Evolutionary conservation across 2,888 invertebrate genomes (phyloP).

Genomic region (Hirtodrosophila cameraria): DNA sequence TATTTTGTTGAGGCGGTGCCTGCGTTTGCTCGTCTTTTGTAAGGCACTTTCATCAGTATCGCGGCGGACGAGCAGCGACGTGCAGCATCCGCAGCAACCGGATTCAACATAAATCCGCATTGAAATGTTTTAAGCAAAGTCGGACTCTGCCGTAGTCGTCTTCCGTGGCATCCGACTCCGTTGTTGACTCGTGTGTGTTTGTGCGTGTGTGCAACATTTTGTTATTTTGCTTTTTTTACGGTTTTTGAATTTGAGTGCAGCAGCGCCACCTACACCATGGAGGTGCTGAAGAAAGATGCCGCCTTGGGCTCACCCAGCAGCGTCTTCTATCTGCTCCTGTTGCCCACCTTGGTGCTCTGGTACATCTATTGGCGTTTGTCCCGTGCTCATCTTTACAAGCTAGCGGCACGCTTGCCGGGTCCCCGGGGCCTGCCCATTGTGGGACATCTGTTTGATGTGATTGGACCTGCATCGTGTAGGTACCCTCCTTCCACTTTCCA

Average conservation of each 20-base stretch:
- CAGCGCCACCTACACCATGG: conserved; percentile 62
- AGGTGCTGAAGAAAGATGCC: conserved; percentile 82
- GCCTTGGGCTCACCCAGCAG: conserved; percentile 86
- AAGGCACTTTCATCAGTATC: conserved; percentile 53
- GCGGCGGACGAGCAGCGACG: conserved; percentile 62
- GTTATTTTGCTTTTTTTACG: conserved; percentile 9
- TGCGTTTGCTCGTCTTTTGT: conserved; percentile 14
- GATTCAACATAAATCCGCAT: conserved; percentile 9
- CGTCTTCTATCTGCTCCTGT: conserved; percentile 89
- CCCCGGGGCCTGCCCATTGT: conserved; percentile 89
- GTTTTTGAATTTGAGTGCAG: conserved; percentile 16
- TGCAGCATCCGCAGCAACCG: conserved; percentile 29
- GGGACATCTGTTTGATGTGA: conserved; percentile 90
- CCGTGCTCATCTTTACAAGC: conserved; percentile 88
- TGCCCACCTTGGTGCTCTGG: conserved; percentile 89
- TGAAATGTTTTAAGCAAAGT: conserved; percentile 30
- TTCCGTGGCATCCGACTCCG: conserved; percentile 13
- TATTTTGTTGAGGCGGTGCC: conserved; percentile 15
- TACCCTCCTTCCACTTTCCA: no score
- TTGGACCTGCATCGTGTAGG: conserved; percentile 89
- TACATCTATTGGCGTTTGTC: conserved; percentile 91
- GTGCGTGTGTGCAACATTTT: conserved; percentile 3
- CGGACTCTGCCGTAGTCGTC: neutral
- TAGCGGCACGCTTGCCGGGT: conserved; percentile 90
- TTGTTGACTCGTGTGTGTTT: conserved; percentile 2